Evolutionary conservation across 2,888 invertebrate genomes (phyloP), one percentile per base, ranked within the genome.

Genomic region (Polyommatus icarus): DNA sequence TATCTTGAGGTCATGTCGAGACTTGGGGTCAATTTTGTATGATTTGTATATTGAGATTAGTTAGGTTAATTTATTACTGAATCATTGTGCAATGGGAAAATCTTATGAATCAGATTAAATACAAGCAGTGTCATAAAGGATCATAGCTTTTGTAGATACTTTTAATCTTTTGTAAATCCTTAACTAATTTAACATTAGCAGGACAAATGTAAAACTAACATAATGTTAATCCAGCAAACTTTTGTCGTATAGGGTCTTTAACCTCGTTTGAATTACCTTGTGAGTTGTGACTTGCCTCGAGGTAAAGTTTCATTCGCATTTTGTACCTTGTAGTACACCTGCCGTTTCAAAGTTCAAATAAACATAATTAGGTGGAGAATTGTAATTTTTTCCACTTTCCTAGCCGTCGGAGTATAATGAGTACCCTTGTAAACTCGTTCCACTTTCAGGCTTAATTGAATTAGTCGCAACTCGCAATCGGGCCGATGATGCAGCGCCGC

Each of bases 381-480:
- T 67, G 12, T 24, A 46, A 50, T 40, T 54, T 75, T 29, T 54
- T 54, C 12, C 24, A 50, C 46, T 75, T 75, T 50, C 75, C 75
- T 29, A 75, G 75, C 24, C 18, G 46, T 61, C 61, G 24, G 61
- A 61, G 12, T 67, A 50, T 75, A 54, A 75, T 50, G 54, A 54
- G 75, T 75, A 75, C 75, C 75, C 75, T 75, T 75, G 75, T 75
- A 7, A 32, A 73, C 75, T 50, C 87, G 91, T 88, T 91, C 91
- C 86, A 91, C 89, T 91, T 90, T 89, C 87, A 87, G 83, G 71
- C 82, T 85, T 92, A 93, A 93, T 93, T 93, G 85, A 93, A 93
- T 93, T 93, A 93, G 89, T 86, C 87, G 87, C 91, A 90, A 91
- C 90, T 86, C 87, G 87, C 91, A 90, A 91, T 90, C 88, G 90